A percentile compares a stretch with the other conserved stretches of the same genome.
Conservation (phyloP, 2,888 invertebrate genomes). For the Latrodectus elegans region DNA sequence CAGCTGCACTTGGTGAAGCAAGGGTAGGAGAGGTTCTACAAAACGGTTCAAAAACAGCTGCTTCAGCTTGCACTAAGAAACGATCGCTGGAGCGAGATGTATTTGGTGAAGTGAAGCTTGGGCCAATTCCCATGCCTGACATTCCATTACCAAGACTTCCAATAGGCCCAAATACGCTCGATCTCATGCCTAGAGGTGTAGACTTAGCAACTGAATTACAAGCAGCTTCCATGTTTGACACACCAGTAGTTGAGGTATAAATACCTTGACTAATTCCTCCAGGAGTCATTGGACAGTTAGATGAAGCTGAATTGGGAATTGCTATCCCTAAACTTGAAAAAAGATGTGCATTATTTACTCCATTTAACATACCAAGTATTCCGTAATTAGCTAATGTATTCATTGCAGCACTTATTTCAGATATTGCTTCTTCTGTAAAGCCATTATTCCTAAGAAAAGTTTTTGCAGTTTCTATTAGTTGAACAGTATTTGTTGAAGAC, state of each 20-base stretch:
- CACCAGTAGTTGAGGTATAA: slow-evolving; percentile 45
- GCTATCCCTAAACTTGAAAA: slow-evolving; percentile 42
- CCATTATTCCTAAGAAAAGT: slow-evolving; percentile 90
- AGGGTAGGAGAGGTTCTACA: slow-evolving; percentile 71
- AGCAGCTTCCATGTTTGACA: slow-evolving; percentile 40
- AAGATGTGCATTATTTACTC: slow-evolving; percentile 56
- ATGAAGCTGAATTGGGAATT: slow-evolving; percentile 52
- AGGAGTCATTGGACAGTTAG: slow-evolving; percentile 52
- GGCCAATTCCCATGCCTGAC: slow-evolving; percentile 46
- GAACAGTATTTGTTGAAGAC: slow-evolving; percentile 80
- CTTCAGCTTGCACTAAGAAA: slow-evolving; percentile 67
- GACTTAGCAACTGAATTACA: slow-evolving; percentile 19
- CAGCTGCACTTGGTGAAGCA: slow-evolving; percentile 75
- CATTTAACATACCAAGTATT: slow-evolving; percentile 77
- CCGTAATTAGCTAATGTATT: slow-evolving; percentile 94
- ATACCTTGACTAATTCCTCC: slow-evolving; percentile 57
- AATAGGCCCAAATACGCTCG: slow-evolving; percentile 73
- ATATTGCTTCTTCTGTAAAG: slow-evolving; percentile 90
- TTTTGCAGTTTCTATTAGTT: slow-evolving; percentile 90
- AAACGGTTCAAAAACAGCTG: slow-evolving; percentile 70
- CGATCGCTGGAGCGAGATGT: slow-evolving; percentile 68
- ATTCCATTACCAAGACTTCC: slow-evolving; percentile 72
- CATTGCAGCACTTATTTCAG: slow-evolving; percentile 92
- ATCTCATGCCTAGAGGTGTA: slow-evolving; percentile 59
- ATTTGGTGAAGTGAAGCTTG: slow-evolving; percentile 69